Evolutionary conservation across 2,888 invertebrate species (phyloP).

Genomic region (Tinea pellionella): DNA sequence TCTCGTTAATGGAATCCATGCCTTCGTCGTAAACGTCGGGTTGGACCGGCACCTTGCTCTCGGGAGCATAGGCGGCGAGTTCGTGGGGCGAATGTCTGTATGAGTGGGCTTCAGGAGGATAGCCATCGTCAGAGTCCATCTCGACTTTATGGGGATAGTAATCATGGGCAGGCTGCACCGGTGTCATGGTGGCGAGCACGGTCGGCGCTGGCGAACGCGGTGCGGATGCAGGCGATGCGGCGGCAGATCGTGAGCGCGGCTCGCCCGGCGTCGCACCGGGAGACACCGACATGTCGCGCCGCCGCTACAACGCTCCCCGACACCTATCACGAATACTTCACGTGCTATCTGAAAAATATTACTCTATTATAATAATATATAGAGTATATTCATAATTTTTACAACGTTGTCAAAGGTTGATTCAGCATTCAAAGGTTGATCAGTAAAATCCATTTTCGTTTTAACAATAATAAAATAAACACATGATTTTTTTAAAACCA

Average conservation of each 20-base stretch:
- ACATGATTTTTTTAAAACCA: too few relatives aligned
- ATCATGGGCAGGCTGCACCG: conserved; percentile 83
- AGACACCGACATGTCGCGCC: conserved; percentile 53
- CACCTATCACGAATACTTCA: conserved; percentile 4
- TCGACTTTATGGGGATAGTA: conserved; percentile 71
- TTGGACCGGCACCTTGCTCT: conserved; percentile 69
- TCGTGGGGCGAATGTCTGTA: conserved; percentile 70
- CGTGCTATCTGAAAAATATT: not conserved
- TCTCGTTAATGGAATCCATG: conserved; percentile 71
- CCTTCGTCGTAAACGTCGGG: conserved; percentile 62
- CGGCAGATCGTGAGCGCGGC: conserved; percentile 57
- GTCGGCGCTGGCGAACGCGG: conserved; percentile 75
- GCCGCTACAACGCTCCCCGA: conserved; percentile 18
- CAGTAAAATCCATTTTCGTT: too few relatives aligned
- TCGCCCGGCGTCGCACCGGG: conserved; percentile 40
- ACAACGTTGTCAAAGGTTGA: not conserved
- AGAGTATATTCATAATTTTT: too few relatives aligned
- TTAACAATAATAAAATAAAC: too few relatives aligned
- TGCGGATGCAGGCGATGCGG: conserved; percentile 61
- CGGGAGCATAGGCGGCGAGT: conserved; percentile 56
- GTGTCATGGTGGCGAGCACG: conserved; percentile 89
- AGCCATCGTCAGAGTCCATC: conserved; percentile 71
- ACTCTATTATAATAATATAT: not conserved
- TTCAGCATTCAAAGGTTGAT: too few relatives aligned
- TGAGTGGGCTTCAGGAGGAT: conserved; percentile 71